Base-by-base conservation (phyloP, 2,113 vertebrate genomes). In the Jacana jacana region DNA sequence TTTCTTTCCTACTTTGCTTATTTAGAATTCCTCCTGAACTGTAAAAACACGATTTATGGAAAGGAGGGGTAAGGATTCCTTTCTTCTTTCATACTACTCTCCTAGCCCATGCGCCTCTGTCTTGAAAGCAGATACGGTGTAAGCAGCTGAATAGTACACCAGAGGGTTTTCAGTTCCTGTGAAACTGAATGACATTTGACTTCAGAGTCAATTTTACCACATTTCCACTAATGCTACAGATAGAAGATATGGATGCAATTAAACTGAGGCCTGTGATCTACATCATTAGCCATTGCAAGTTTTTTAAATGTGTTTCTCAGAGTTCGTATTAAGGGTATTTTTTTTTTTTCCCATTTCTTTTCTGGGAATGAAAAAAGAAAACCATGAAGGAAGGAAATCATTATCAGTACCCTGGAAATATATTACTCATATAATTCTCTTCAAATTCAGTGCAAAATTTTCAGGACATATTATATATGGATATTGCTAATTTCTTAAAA, bases 301-400 rank as follows among this genome's bases (percentile, higher is more conserved):
- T 92, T 73, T 89, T 58, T 51, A 93, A 96, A 87, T 70, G 20
- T 37, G 28, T 95, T 90, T 89, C 58, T 91, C 23, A 46, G 70
- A 86, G 60, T n/a, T n/a, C n/a, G n/a, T n/a, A n/a, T n/a, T n/a
- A n/a, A n/a, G n/a, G n/a, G n/a, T n/a, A n/a, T n/a, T n/a, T 33
- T 85, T 4, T 40, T 44, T 39, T 49, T 66, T 27, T 52, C 15
- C 51, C 28, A 54, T 30, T 80, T 89, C 66, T 51, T 76, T 89
- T 73, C 71, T 46, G 24, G 11, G 13, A 49, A 33, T 13, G 70
- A 88, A 68, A 23, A 73, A 87, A 71, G 69, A 64, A n/a, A n/a
- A n/a, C n/a, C n/a, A n/a, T n/a, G n/a, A 51, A 37, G 65, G 81
- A 92, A 94, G 75, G 2, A 69, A 94, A 82, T 17, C 6, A 42